phyloP scores from a whole-genome alignment of 2,888 invertebrate species.

The Plemyria rubiginata region DNA sequence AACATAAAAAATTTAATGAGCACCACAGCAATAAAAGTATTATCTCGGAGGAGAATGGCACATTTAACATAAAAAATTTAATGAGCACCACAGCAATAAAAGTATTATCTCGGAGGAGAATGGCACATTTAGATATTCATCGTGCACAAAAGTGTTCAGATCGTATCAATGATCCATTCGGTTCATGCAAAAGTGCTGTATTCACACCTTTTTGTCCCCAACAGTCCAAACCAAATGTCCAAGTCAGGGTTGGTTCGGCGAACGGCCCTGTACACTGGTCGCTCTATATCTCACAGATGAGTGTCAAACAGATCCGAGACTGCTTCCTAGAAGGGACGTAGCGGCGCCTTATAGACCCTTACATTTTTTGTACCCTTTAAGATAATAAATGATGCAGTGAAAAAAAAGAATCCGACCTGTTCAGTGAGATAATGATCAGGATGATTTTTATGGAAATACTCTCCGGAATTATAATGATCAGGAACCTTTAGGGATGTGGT shows the following conservation, averaged over 20 bases:
- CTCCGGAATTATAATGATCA: constrained; percentile 81
- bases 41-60: too few relatives aligned
- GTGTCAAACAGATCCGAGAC: constrained; percentile 80
- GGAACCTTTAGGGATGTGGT: constrained; percentile 80
- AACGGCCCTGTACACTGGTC: constrained; percentile 68
- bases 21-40: constrained; percentile 4
- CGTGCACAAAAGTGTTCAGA: constrained; percentile 32
- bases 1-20: constrained; percentile 11
- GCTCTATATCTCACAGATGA: constrained; percentile 78
- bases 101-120: constrained; percentile 15
- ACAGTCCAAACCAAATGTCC: constrained; percentile 48
- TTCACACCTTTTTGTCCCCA: constrained; percentile 74
- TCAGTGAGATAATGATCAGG: constrained; percentile 80
- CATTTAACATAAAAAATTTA: constrained; percentile 10
- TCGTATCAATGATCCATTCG: constrained; percentile 39
- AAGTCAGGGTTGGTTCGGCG: constrained; percentile 62
- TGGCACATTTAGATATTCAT: constrained; percentile 28
- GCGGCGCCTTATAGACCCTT: constrained; percentile 81
- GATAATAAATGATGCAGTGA: constrained; percentile 83
- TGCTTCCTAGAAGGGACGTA: constrained; percentile 80
- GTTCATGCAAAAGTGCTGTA: constrained; percentile 61
- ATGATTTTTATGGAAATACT: constrained; percentile 84
- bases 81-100: constrained; percentile 3
- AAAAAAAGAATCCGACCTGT: constrained; percentile 83
- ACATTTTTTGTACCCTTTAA: constrained; percentile 78